Conservation (phyloP, 2,888 invertebrate species). For the Oscheius sp. region DNA sequence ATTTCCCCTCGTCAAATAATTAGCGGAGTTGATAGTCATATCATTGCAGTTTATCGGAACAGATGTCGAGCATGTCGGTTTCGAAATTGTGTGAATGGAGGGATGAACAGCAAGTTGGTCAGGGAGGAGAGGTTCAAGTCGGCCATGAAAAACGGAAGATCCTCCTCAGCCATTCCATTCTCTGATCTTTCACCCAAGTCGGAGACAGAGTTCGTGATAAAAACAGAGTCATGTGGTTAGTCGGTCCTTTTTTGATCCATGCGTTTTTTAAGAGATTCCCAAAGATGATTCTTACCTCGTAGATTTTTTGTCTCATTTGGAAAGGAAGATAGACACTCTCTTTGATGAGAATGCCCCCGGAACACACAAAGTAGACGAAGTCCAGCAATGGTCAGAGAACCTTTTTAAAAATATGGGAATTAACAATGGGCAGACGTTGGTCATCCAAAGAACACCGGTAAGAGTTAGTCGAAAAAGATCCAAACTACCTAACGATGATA, state of each 20-base stretch:
- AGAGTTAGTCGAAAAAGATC: too few species aligned
- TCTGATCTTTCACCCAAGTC: conserved; percentile 3
- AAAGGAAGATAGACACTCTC: conserved; percentile 41
- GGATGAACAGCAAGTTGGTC: conserved; percentile 60
- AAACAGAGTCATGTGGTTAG: conserved; percentile 3
- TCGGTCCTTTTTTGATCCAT: background rate
- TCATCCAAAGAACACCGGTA: conserved; percentile 47
- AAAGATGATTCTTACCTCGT: conserved; percentile 34
- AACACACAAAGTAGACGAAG: conserved; percentile 34
- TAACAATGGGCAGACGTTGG: conserved; percentile 41
- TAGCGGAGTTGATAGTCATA: background rate
- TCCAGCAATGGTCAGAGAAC: conserved; percentile 41
- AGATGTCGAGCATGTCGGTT: conserved; percentile 59
- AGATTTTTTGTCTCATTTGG: conserved; percentile 39
- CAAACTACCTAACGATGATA: too few species aligned
- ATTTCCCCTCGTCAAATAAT: background rate
- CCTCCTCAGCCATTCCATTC: background rate
- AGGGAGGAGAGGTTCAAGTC: conserved; percentile 43
- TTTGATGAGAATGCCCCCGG: conserved; percentile 42
- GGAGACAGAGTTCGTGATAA: conserved; percentile 13
- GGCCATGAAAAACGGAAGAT: conserved; percentile 29
- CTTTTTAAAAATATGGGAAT: conserved; percentile 42
- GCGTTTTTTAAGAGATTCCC: background rate
- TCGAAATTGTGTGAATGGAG: conserved; percentile 56
- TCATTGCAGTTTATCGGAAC: conserved; percentile 58